These are phyloP conservation scores for Elephas maximus DNA, from an alignment of 2,113 vertebrate genomes.

Conservation along the genomic window DNA sequence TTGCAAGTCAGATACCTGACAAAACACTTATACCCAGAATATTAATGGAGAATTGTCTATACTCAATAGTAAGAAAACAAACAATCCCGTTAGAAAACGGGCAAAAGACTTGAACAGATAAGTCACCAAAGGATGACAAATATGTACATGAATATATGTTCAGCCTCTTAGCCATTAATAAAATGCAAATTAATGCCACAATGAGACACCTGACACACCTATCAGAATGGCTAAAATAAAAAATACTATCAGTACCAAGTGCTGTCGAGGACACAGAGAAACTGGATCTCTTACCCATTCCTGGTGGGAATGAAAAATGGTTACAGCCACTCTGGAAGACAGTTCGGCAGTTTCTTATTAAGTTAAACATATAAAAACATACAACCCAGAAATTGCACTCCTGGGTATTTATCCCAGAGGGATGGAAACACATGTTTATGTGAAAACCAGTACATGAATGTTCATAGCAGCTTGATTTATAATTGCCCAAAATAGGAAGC, in stretches of 20 bases:
- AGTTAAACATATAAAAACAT: neutral
- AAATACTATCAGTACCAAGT: neutral
- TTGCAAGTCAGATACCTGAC: neutral
- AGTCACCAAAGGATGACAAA: neutral
- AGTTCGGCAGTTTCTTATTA: neutral
- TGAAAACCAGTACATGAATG: too few relatives aligned
- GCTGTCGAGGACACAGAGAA: neutral
- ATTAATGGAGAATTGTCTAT: neutral
- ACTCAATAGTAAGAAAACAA: neutral
- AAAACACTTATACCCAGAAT: neutral
- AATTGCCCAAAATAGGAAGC: neutral
- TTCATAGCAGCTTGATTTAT: neutral
- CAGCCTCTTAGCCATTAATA: neutral
- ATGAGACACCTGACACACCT: neutral
- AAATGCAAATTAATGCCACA: neutral
- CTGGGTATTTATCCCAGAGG: neutral
- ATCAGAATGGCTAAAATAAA: neutral
- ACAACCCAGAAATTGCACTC: neutral
- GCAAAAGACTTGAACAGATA: neutral
- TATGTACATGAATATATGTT: neutral
- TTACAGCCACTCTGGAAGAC: neutral
- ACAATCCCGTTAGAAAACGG: neutral
- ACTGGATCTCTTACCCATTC: neutral
- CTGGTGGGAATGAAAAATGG: neutral
- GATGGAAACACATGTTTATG: too few relatives aligned